Percentiles rank a stretch among this genome's conserved stretches.
Evolutionary conservation across 2,888 invertebrate genomes (phyloP).

Genomic region (Aspidapion aeneum): DNA sequence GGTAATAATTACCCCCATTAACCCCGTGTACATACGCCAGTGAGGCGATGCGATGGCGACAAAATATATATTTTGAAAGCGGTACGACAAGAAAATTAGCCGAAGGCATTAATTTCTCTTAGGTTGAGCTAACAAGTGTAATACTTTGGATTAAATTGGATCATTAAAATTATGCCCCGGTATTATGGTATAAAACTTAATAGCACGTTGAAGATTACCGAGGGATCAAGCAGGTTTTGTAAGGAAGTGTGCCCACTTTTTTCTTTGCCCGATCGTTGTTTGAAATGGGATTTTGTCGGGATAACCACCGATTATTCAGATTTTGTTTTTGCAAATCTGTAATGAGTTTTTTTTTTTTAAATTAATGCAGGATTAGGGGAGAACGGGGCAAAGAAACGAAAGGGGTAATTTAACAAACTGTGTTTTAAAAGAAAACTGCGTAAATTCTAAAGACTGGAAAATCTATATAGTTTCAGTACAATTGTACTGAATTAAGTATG

Average conservation of each 20-base stretch:
- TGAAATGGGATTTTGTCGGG: conserved; percentile 7
- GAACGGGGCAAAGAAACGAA: too few species aligned
- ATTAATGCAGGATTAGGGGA: too few species aligned
- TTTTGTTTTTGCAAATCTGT: conserved; percentile 3
- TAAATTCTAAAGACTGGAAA: too few species aligned
- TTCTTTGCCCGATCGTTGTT: conserved; percentile 26
- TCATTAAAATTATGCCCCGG: conserved; percentile 51
- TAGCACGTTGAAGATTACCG: conserved; percentile 51
- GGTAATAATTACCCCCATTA: too few species aligned
- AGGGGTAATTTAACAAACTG: too few species aligned
- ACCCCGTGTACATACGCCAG: too few species aligned
- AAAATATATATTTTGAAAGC: conserved; percentile 20
- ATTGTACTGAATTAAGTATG: too few species aligned
- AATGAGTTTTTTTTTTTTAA: too few species aligned
- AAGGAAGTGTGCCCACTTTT: conserved; percentile 43
- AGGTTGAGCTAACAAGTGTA: conserved; percentile 48
- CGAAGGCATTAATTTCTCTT: conserved; percentile 46
- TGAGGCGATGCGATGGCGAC: too few species aligned
- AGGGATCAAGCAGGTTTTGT: conserved; percentile 45
- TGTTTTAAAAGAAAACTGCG: too few species aligned
- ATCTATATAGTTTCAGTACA: too few species aligned
- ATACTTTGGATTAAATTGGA: conserved; percentile 49
- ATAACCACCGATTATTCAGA: conserved; percentile 12
- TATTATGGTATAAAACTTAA: conserved; percentile 51
- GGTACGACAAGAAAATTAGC: conserved; percentile 41